These are phyloP conservation scores for Heliothis virescens DNA, from an alignment of 1,140 invertebrate species.

Conservation along the genomic window DNA sequence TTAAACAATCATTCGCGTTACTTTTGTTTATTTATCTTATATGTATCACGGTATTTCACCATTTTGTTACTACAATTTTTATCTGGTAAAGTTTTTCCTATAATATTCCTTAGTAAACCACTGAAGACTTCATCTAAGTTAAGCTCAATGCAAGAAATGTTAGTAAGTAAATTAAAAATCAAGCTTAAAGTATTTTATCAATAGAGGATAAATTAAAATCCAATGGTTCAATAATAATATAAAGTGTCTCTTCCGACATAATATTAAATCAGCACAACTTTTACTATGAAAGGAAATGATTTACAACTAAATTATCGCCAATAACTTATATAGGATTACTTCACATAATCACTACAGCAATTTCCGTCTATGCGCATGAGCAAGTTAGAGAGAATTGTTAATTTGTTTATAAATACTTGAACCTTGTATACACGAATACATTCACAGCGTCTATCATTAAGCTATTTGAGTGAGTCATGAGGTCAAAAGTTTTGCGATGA, in stretches of 20 bases:
- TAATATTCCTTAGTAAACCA: no score
- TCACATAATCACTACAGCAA: background rate
- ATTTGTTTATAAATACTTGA: conserved; percentile 7
- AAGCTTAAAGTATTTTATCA: no score
- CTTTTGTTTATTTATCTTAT: no score
- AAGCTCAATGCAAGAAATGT: no score
- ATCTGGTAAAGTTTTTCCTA: no score
- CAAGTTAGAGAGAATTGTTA: background rate
- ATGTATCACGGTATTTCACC: background rate
- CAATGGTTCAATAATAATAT: no score
- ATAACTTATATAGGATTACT: background rate
- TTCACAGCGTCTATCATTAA: background rate
- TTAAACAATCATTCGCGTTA: no score
- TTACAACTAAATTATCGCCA: background rate
- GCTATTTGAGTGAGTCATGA: background rate
- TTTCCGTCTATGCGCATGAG: background rate
- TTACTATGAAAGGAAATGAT: background rate
- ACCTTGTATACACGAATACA: background rate
- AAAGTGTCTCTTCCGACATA: no score
- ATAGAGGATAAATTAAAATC: no score
- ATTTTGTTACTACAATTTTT: background rate
- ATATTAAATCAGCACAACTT: no score
- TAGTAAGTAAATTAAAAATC: no score
- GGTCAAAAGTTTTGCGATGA: background rate
- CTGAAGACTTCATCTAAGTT: no score